These are phyloP conservation scores for Watsonalla cultraria DNA, from an alignment of 2,888 invertebrate species.

Conservation along the genomic window DNA sequence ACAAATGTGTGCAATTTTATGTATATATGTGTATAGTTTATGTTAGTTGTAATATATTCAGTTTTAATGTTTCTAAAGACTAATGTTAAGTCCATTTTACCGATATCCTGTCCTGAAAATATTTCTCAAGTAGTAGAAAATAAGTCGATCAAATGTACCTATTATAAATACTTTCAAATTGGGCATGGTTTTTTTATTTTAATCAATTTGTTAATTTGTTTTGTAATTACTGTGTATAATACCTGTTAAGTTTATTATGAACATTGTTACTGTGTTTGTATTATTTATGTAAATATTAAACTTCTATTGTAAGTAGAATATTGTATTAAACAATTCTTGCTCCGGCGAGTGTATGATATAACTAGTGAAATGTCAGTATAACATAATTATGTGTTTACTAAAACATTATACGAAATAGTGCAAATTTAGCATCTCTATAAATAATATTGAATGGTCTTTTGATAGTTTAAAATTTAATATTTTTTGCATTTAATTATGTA, in stretches of 20 bases:
- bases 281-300: conserved; percentile 70
- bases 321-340: conserved; percentile 33
- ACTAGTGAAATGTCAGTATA: conserved; percentile 51
- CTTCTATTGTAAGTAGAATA: conserved; percentile 53
- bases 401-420: conserved; percentile 50
- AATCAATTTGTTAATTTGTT: conserved; percentile 60
- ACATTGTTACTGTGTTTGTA: conserved; percentile 73
- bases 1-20: no score
- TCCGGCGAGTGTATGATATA: conserved; percentile 41
- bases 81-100: no score
- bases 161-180: conserved; percentile 9
- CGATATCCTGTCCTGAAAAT: no score
- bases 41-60: no score
- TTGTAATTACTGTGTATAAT: conserved; percentile 62
- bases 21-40: no score
- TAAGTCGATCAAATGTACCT: not conserved
- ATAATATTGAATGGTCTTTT: conserved; percentile 34
- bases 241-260: conserved; percentile 68
- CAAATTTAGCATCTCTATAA: conserved; percentile 59
- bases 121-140: not conserved
- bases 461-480: conserved; percentile 27
- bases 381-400: conserved; percentile 37
- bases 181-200: conserved; percentile 34
- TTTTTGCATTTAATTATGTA: conserved; percentile 56
- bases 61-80: no score